These are phyloP conservation scores for Corythornis madagascariensis DNA, from an alignment of 2,113 vertebrate genomes.

Conservation along the genomic window DNA sequence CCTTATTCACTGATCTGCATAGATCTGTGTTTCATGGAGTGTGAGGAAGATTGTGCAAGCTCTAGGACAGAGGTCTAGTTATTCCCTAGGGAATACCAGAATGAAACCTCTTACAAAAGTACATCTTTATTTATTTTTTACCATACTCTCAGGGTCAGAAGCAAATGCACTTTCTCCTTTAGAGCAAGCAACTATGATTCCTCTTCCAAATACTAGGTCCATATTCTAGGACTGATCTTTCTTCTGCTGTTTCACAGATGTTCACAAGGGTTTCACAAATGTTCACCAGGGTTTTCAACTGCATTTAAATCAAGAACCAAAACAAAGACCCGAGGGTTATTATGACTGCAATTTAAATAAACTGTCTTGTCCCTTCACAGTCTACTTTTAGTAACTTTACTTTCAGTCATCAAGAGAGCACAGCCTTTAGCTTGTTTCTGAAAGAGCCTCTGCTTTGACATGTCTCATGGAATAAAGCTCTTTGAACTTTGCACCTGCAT, in stretches of 20 bases:
- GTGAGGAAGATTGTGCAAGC: neutral
- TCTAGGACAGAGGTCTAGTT: neutral
- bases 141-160: neutral
- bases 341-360: neutral
- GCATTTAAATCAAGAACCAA: neutral
- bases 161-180: neutral
- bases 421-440: neutral
- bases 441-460: neutral
- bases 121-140: neutral
- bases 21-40: neutral
- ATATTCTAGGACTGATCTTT: neutral
- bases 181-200: neutral
- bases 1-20: neutral
- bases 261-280: neutral
- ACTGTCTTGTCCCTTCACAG: neutral
- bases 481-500: neutral
- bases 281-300: neutral
- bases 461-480: neutral
- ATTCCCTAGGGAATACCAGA: neutral
- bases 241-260: neutral
- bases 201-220: neutral
- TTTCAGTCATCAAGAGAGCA: neutral
- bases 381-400: neutral
- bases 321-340: neutral
- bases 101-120: neutral